Conservation (phyloP, 2,797 vertebrate genomes). For the Ciconia nigra region DNA sequence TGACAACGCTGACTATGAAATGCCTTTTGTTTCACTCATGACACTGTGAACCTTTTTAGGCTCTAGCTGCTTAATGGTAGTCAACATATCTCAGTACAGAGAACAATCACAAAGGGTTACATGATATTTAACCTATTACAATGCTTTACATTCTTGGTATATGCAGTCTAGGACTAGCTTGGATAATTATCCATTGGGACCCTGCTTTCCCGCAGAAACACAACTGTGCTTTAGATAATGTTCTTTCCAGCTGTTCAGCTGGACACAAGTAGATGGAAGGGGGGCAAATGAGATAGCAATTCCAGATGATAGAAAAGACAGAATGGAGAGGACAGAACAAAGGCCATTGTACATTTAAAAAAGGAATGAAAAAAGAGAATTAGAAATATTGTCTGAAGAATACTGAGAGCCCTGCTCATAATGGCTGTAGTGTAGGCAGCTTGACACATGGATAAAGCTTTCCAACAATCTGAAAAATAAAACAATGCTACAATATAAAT, state of each 20-base stretch:
- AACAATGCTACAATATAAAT: background rate
- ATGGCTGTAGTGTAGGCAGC: background rate
- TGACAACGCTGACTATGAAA: background rate
- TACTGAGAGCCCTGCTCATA: background rate
- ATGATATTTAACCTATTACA: constrained; percentile 1
- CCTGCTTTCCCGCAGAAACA: constrained; percentile 33
- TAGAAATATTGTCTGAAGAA: constrained; percentile 1
- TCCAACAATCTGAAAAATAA: constrained; percentile 25
- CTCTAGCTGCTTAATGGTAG: background rate
- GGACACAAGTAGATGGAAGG: constrained; percentile 13
- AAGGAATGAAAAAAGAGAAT: background rate
- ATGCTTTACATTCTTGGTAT: constrained; percentile 36
- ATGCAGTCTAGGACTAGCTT: background rate
- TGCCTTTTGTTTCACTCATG: constrained; percentile 1
- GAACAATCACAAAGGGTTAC: constrained; percentile 16
- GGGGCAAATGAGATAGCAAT: constrained; percentile 44
- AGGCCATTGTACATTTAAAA: background rate
- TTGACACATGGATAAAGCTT: background rate
- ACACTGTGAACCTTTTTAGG: background rate
- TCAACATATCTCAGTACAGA: background rate
- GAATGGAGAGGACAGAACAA: constrained; percentile 26
- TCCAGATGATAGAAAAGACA: constrained; percentile 52
- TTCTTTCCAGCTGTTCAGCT: constrained; percentile 64
- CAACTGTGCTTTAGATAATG: constrained; percentile 52
- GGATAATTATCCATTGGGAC: constrained; percentile 45